These are phyloP conservation scores for Stichopus chloronotus DNA, from an alignment of 35 echinoderm and acorn worm species.

Conservation along the genomic window DNA sequence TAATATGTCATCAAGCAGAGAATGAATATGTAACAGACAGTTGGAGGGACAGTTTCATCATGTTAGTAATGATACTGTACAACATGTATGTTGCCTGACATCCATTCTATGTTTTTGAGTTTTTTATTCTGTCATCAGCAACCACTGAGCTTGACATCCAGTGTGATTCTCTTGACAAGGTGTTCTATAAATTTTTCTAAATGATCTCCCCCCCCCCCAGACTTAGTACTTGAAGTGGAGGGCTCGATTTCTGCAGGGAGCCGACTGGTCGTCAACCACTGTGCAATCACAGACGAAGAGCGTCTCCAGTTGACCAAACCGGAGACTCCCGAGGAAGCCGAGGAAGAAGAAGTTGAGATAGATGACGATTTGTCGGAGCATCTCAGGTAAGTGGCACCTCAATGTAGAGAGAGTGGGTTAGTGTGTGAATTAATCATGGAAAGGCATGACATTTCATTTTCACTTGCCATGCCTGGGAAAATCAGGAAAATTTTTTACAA, in stretches of 20 bases:
- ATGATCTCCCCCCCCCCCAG: not conserved
- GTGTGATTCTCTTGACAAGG: no score
- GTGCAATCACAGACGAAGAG: constrained; percentile 81
- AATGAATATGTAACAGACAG: no score
- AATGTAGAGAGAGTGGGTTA: not conserved
- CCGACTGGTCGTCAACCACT: constrained; percentile 74
- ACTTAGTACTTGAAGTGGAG: constrained; percentile 78
- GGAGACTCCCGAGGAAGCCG: constrained; percentile 65
- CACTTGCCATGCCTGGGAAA: not conserved
- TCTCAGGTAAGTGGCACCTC: constrained; percentile 62
- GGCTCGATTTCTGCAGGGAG: constrained; percentile 71
- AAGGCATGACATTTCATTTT: not conserved
- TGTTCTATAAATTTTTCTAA: no score
- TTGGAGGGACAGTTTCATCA: no score
- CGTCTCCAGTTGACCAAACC: constrained; percentile 62
- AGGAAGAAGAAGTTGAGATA: constrained; percentile 60
- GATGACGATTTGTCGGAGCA: constrained; percentile 61
- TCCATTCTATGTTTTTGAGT: no score
- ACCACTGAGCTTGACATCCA: no score
- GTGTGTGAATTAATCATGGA: not conserved
- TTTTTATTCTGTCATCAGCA: no score
- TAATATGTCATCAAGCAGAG: no score
- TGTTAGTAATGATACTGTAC: no score
- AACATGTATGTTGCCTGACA: no score
- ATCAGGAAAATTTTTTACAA: not conserved